Percentiles rank a stretch among this genome's conserved stretches.
Evolutionary conservation across 2,797 vertebrate species (phyloP).

Genomic region (Streptopelia turtur): DNA sequence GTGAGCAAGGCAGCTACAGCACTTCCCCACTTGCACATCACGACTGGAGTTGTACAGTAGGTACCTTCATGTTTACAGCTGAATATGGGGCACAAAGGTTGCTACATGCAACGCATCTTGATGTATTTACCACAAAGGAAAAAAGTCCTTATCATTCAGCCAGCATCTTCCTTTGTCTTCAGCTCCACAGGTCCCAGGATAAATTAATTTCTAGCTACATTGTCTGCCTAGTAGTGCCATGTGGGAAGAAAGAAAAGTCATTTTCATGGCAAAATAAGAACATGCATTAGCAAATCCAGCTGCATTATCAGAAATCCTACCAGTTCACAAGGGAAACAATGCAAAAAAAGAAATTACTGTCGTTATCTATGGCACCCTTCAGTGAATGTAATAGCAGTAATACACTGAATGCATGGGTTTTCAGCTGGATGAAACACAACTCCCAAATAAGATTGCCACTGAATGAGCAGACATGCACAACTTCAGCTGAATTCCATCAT

Average conservation of each 20-base stretch:
- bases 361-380: neutral
- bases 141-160: slow-evolving; percentile 42
- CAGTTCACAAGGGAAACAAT: neutral
- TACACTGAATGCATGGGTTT: neutral
- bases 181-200: neutral
- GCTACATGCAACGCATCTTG: slow-evolving; percentile 8
- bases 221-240: slow-evolving; percentile 9
- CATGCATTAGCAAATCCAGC: slow-evolving; percentile 2
- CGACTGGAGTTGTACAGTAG: neutral
- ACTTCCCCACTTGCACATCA: neutral
- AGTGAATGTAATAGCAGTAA: neutral
- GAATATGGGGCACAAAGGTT: neutral
- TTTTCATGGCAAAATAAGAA: slow-evolving; percentile 36
- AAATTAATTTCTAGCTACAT: slow-evolving; percentile 37
- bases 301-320: neutral
- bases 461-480: neutral
- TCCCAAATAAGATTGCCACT: neutral
- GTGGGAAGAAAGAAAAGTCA: neutral
- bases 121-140: slow-evolving; percentile 23
- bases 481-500: neutral
- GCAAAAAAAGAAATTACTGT: neutral
- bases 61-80: neutral
- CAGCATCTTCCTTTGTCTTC: slow-evolving; percentile 36
- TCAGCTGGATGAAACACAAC: neutral
- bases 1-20: neutral